A percentile compares a stretch with the other conserved stretches of the same genome.
phyloP scores from a whole-genome alignment of 1,140 invertebrate genomes.

The Drosophila trapezifrons region DNA sequence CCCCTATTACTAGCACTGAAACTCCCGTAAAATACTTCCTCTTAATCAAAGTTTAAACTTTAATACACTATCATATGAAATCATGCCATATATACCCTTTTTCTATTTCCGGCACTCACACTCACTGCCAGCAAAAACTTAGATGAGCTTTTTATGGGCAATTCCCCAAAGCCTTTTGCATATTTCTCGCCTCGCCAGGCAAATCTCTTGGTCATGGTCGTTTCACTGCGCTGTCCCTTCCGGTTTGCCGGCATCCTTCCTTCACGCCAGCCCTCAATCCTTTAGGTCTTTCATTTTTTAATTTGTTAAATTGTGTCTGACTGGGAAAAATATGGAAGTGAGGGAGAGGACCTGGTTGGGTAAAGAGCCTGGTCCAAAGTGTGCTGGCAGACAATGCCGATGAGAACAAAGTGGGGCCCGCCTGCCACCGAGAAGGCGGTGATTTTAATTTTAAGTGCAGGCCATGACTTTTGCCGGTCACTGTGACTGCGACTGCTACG shows the following conservation, averaged over 20 bases:
- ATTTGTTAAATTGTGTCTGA: constrained; percentile 78
- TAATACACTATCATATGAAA: constrained; percentile 8
- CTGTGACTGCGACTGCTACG: constrained; percentile 29
- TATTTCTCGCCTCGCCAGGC: constrained; percentile 52
- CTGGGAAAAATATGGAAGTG: no score
- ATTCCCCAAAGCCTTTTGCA: constrained; percentile 43
- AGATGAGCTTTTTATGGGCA: constrained; percentile 47
- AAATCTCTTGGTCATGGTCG: constrained; percentile 59
- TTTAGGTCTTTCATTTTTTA: constrained; percentile 62
- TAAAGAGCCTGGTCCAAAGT: constrained; percentile 23
- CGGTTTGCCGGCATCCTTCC: constrained; percentile 53
- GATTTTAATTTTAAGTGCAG: constrained; percentile 66
- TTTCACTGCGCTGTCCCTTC: constrained; percentile 48
- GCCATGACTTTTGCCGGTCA: constrained; percentile 56
- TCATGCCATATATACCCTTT: constrained; percentile 1
- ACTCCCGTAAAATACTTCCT: constrained; percentile 8
- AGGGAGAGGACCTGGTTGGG: neutral
- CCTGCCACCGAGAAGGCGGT: constrained; percentile 15
- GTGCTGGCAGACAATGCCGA: constrained; percentile 37
- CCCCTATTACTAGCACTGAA: neutral
- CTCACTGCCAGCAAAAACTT: constrained; percentile 18
- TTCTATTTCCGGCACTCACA: constrained; percentile 8
- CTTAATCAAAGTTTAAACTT: constrained; percentile 26
- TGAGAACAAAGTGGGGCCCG: constrained; percentile 8
- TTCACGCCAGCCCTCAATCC: constrained; percentile 25